Conservation (phyloP, 2,113 vertebrate species). For the Stegostoma tigrinum region DNA sequence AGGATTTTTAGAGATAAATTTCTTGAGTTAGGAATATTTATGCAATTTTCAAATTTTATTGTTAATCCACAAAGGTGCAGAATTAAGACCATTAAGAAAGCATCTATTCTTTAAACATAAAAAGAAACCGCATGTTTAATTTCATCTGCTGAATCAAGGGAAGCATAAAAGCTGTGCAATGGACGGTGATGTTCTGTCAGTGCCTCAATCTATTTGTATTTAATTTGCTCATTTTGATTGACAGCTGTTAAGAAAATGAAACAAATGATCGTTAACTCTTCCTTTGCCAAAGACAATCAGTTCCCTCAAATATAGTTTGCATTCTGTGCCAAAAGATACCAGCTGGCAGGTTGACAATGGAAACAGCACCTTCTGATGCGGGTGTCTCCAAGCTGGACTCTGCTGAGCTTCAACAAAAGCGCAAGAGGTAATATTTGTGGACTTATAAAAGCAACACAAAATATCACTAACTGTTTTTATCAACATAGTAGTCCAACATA, state of each 20-base stretch:
- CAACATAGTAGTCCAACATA: neutral
- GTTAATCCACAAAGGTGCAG: neutral
- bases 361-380: neutral
- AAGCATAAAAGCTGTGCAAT: neutral
- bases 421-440: neutral
- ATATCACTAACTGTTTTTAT: neutral
- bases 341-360: neutral
- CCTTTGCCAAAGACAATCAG: neutral
- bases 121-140: neutral
- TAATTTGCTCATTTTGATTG: neutral
- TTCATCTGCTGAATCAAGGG: neutral
- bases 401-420: no score
- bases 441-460: neutral
- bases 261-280: neutral
- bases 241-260: neutral
- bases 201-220: neutral
- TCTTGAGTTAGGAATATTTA: neutral
- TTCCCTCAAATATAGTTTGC: neutral
- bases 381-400: neutral
- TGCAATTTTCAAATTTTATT: neutral
- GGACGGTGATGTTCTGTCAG: neutral
- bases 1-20: neutral
- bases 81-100: neutral
- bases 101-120: neutral
- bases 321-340: neutral